These are phyloP conservation scores for Pissodes strobi DNA, from an alignment of 1,140 invertebrate genomes.

Conservation along the genomic window DNA sequence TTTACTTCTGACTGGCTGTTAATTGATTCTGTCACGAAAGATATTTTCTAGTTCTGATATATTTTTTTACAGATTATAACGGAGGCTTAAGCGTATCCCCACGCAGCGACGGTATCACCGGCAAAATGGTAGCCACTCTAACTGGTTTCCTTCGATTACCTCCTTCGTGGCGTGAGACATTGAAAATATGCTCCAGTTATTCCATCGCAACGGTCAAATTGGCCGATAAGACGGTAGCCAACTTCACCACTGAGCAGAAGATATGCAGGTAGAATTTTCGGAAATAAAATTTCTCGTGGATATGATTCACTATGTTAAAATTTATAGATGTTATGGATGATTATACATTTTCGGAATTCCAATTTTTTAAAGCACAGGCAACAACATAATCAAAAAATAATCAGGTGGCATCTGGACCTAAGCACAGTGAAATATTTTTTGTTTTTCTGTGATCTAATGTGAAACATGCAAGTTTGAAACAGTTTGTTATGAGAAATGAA, in stretches of 20 bases:
- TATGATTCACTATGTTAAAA: no score
- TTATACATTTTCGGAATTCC: no score
- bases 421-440: background rate
- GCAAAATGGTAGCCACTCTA: slow-evolving; percentile 74
- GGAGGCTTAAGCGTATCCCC: slow-evolving; percentile 63
- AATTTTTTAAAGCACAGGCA: no score
- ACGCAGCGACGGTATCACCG: slow-evolving; percentile 68
- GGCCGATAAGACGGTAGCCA: slow-evolving; percentile 62
- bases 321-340: no score
- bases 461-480: no score
- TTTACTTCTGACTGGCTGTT: no score
- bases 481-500: no score
- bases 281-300: no score
- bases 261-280: slow-evolving; percentile 62
- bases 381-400: background rate
- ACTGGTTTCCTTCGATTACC: slow-evolving; percentile 80
- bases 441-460: no score
- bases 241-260: slow-evolving; percentile 69
- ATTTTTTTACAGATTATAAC: slow-evolving; percentile 23
- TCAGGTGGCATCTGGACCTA: background rate
- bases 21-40: no score
- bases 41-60: no score
- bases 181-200: slow-evolving; percentile 75
- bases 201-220: slow-evolving; percentile 66
- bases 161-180: slow-evolving; percentile 70